Evolutionary conservation across 2,888 invertebrate genomes (phyloP).

Genomic region (Acleris cristana): DNA sequence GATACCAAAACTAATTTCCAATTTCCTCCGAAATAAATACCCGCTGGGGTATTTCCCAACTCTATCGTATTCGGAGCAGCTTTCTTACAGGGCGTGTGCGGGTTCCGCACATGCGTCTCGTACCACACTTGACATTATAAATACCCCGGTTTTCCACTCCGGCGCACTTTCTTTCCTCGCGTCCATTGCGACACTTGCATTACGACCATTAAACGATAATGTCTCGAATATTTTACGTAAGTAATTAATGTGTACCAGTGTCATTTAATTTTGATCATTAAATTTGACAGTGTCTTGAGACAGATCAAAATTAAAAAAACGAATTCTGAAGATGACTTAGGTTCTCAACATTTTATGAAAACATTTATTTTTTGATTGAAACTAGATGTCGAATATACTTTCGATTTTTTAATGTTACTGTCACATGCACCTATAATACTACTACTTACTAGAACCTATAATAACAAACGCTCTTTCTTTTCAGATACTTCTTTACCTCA

Average conservation of each 20-base stretch:
- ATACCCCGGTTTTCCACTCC: slow-evolving; percentile 55
- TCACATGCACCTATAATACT: no score
- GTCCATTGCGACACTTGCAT: slow-evolving; percentile 44
- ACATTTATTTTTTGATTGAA: no score
- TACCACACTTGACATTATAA: slow-evolving; percentile 56
- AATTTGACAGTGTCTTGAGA: no score
- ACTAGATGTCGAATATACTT: no score
- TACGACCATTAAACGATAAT: slow-evolving; percentile 51
- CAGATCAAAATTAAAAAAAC: no score
- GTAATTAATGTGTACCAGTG: slow-evolving; percentile 42
- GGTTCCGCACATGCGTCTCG: slow-evolving; percentile 32
- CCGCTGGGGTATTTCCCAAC: slow-evolving; percentile 45
- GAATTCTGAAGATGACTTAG: no score
- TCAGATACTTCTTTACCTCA: slow-evolving; percentile 56
- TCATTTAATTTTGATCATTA: no score
- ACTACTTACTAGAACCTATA: no score
- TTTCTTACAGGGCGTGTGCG: slow-evolving; percentile 49
- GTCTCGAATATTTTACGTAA: slow-evolving; percentile 59
- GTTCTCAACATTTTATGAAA: no score
- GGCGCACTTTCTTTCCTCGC: slow-evolving; percentile 62
- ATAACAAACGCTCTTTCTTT: slow-evolving; percentile 2
- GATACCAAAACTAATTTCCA: no score
- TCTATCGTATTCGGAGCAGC: slow-evolving; percentile 49
- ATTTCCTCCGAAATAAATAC: no score
- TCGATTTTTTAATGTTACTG: no score